phyloP scores from a whole-genome alignment of 1,140 invertebrate species.

The Saxidomus purpurata region DNA sequence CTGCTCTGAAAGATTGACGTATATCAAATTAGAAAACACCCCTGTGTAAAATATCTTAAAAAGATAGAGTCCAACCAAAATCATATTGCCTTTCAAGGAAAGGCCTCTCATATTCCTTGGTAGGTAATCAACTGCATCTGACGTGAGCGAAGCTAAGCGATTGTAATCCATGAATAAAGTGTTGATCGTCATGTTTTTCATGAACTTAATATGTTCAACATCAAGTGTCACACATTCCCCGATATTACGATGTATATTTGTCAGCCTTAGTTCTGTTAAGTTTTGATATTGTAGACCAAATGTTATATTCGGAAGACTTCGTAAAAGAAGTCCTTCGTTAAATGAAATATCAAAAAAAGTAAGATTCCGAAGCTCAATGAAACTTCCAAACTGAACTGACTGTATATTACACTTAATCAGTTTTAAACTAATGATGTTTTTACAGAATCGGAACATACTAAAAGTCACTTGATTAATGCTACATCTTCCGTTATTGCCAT shows the following conservation, averaged over 20 bases:
- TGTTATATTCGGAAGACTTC: neutral
- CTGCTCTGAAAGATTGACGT: neutral
- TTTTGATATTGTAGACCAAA: neutral
- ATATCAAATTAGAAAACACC: neutral
- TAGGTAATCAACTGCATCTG: neutral
- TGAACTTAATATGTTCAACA: neutral
- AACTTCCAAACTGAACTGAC: neutral
- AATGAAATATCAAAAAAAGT: neutral
- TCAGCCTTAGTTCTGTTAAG: neutral
- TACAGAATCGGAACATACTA: neutral
- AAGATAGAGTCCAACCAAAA: neutral
- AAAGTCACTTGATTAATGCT: neutral
- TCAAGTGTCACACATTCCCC: neutral
- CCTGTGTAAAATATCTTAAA: neutral
- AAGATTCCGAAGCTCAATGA: neutral
- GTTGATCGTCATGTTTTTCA: neutral
- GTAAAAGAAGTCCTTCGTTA: neutral
- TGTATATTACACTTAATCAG: neutral
- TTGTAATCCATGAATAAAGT: neutral
- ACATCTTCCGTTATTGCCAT: neutral
- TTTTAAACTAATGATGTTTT: neutral
- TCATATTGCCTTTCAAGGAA: slow-evolving; percentile 1
- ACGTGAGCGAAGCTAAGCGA: neutral
- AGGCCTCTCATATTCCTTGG: neutral
- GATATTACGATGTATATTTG: slow-evolving; percentile 11